Conservation (phyloP, 2,113 vertebrate species). For the Trematomus loennbergii region DNA sequence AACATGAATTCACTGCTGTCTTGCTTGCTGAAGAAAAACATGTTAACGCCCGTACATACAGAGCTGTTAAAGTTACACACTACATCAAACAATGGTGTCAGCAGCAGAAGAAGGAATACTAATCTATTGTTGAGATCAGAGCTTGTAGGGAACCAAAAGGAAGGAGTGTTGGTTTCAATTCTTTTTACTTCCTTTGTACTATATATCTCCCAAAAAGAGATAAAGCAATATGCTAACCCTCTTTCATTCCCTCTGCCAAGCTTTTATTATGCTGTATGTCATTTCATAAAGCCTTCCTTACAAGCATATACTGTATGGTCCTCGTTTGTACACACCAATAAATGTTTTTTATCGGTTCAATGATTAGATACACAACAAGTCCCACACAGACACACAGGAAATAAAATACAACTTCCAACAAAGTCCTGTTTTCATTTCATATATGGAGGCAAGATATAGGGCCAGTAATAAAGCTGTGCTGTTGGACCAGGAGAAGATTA, state of each 20-base stretch:
- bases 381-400: not conserved
- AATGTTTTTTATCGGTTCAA: slow-evolving; percentile 43
- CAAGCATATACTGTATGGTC: slow-evolving; percentile 23
- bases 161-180: too few relatives aligned
- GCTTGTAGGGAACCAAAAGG: slow-evolving; percentile 1
- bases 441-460: not conserved
- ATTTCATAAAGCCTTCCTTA: slow-evolving; percentile 26
- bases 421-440: slow-evolving; percentile 1
- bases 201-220: slow-evolving; percentile 20
- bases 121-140: slow-evolving; percentile 40
- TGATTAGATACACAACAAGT: slow-evolving; percentile 43
- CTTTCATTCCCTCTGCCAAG: not conserved
- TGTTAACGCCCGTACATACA: not conserved
- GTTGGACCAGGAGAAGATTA: not conserved
- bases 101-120: slow-evolving; percentile 45
- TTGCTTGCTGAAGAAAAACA: slow-evolving; percentile 1
- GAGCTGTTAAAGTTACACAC: not conserved
- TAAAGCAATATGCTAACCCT: slow-evolving; percentile 27
- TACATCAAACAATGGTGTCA: slow-evolving; percentile 26
- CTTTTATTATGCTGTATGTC: slow-evolving; percentile 60
- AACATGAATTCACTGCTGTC: not conserved
- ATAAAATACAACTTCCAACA: slow-evolving; percentile 9
- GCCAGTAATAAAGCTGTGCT: slow-evolving; percentile 9
- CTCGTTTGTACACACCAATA: slow-evolving; percentile 26
- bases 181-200: slow-evolving; percentile 39